Evolutionary conservation across 2,888 invertebrate species (phyloP), one percentile per base, ranked within the genome.

Genomic region (Ectobius pallidus): DNA sequence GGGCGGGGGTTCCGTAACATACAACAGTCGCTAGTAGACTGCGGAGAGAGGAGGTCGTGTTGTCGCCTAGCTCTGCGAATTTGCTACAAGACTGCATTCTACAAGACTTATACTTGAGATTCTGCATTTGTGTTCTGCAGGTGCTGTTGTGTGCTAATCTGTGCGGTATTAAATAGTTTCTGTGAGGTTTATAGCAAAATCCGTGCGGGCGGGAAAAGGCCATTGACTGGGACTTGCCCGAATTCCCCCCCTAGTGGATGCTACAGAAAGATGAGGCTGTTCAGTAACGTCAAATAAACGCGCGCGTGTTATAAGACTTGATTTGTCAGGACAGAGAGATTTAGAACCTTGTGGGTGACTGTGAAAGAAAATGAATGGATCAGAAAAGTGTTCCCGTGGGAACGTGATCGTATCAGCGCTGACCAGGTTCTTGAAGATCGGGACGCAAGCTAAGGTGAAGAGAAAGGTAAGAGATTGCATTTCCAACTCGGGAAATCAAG

Each of bases 381-480:
- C 65, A 14, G 73, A 75, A 34, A 73, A 73, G 22, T 73, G 71
- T 55, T 67, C 70, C 32, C 71, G 75, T 30, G 72, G 71, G 18
- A 73, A 62, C 39, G 73, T 73, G 7, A 75, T 75, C 39, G 73
- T 75, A 18, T 58, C 73, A 20, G 73, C 75, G 3, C 22, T 75
- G 44, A 42, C 75, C 6, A 71, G 71, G 27, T 73, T 75, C n/a
- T 70, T 75, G 27, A 74, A 75, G 61, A 74, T 75, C 1, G 75
- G 75, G 14, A 74, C 69, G 11, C 72, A 70, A 18, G 72, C 74
- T 22, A 75, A 71, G 46, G 73, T 71, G 30, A 75, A 75, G 69
- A 61, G 75, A 70, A 75, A 75, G 75, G 75, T 75, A 70, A 71
- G 73, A 9, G n/a, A n/a, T n/a, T n/a, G n/a, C n/a, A n/a, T n/a